These are phyloP conservation scores for Camponotus pennsylvanicus DNA, from an alignment of 1,140 invertebrate species.

Conservation along the genomic window DNA sequence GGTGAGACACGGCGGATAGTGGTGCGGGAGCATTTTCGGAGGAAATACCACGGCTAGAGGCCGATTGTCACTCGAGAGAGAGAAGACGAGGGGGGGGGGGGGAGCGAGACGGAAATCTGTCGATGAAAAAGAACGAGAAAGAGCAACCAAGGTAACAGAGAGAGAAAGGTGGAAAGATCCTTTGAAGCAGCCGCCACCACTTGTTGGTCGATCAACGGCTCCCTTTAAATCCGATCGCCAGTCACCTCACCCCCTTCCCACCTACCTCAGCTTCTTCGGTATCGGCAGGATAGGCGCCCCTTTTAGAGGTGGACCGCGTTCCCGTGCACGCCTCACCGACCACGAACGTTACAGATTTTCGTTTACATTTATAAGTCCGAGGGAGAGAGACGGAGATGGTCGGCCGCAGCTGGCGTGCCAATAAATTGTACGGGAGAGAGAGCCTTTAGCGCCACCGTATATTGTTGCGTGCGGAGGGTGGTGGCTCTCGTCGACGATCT, in stretches of 20 bases:
- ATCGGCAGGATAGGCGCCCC: constrained; percentile 81
- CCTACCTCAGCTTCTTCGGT: constrained; percentile 63
- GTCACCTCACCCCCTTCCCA: constrained; percentile 72
- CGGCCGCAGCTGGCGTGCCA: constrained; percentile 64
- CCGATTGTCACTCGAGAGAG: constrained; percentile 68
- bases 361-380: constrained; percentile 82
- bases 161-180: constrained; percentile 75
- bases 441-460: constrained; percentile 73
- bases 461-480: constrained; percentile 52
- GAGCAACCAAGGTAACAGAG: constrained; percentile 52
- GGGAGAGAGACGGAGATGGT: constrained; percentile 6
- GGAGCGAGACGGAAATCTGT: constrained; percentile 64
- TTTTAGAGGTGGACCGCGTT: constrained; percentile 80
- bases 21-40: constrained; percentile 78
- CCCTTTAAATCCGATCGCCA: constrained; percentile 85
- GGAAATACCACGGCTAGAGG: constrained; percentile 71
- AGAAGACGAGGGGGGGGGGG: neutral
- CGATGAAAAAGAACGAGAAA: constrained; percentile 37
- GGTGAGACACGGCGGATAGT: constrained; percentile 75
- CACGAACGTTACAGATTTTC: constrained; percentile 80
- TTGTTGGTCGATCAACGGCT: constrained; percentile 85
- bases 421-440: constrained; percentile 73
- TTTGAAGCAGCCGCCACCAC: constrained; percentile 85
- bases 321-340: constrained; percentile 80
- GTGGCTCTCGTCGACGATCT: constrained; percentile 45